These are phyloP conservation scores for Smithornis capensis DNA, from an alignment of 2,113 vertebrate genomes.

Conservation along the genomic window DNA sequence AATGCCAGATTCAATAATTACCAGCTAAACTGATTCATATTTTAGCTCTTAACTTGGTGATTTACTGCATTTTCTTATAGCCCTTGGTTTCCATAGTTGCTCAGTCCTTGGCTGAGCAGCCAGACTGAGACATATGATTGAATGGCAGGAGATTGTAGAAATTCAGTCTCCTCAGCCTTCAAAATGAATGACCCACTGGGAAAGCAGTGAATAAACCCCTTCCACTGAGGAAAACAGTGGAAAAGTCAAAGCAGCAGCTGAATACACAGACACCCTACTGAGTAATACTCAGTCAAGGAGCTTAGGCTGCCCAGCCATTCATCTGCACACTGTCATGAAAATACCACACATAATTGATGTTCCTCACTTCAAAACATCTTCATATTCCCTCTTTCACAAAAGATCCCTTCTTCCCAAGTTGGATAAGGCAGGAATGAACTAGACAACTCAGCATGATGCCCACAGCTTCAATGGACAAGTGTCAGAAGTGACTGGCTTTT, in stretches of 20 bases:
- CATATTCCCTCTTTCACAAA: not conserved
- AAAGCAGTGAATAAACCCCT: not conserved
- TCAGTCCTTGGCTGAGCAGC: not conserved
- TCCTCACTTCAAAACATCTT: not conserved
- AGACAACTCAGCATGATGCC: not conserved
- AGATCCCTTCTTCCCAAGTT: not conserved
- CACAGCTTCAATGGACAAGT: not conserved
- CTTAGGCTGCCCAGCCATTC: not conserved
- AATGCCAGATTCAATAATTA: not conserved
- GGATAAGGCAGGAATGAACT: not conserved
- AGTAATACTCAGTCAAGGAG: not conserved
- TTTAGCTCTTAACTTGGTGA: not conserved
- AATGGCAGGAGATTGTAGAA: not conserved
- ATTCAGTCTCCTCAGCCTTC: not conserved
- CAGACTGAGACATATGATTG: not conserved
- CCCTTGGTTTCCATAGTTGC: not conserved
- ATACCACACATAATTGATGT: not conserved
- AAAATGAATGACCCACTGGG: not conserved
- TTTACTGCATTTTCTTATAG: not conserved
- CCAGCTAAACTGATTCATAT: not conserved
- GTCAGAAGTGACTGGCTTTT: not conserved
- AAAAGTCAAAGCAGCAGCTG: not conserved
- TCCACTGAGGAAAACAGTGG: not conserved
- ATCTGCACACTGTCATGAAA: not conserved
- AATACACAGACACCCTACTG: not conserved